These are phyloP conservation scores for Natator depressus DNA, from an alignment of 2,113 vertebrate genomes.

Conservation along the genomic window DNA sequence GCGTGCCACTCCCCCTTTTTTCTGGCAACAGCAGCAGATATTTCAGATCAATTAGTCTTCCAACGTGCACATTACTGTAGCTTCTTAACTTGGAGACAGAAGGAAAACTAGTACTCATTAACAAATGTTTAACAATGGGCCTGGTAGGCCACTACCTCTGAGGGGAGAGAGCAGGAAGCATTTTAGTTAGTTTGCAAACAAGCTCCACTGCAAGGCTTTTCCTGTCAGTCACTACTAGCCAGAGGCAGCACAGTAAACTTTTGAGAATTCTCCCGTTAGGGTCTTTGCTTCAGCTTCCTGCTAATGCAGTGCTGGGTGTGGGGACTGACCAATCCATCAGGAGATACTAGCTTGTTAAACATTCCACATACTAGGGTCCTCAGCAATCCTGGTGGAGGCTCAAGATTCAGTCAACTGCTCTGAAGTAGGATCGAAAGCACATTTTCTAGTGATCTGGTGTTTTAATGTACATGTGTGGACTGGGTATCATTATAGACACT, in stretches of 20 bases:
- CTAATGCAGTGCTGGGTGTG: not conserved
- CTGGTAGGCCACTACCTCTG: not conserved
- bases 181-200: not conserved
- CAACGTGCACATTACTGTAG: not conserved
- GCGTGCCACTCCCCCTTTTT: not conserved
- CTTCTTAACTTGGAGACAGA: not conserved
- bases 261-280: not conserved
- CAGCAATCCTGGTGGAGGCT: not conserved
- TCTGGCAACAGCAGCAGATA: not conserved
- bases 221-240: accelerated
- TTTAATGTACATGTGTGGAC: not conserved
- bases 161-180: not conserved
- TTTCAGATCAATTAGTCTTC: not conserved
- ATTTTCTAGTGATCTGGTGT: not conserved
- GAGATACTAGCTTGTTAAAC: not conserved
- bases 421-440: not conserved
- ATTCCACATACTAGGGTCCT: not conserved
- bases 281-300: accelerated
- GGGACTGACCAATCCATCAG: not conserved
- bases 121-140: not conserved
- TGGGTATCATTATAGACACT: not conserved
- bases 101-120: not conserved
- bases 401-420: not conserved
- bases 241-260: not conserved
- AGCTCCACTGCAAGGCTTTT: not conserved